Evolutionary conservation across 2,888 invertebrate species (phyloP).

Genomic region (Parasteatoda lunata): DNA sequence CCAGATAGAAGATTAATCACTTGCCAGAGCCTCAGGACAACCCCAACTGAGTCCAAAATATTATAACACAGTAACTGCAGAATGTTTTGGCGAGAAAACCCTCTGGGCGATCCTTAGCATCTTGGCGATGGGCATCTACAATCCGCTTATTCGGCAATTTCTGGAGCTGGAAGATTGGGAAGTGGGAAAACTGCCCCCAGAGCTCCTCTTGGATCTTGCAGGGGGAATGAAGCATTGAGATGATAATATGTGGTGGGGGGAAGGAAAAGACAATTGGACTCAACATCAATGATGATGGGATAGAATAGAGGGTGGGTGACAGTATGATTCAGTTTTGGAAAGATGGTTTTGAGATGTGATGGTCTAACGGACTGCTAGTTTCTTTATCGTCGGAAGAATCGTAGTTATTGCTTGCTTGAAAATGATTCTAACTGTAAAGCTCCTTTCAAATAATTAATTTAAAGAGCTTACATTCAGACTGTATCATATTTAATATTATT

Average conservation of each 20-base stretch:
- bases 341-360: constrained; percentile 13
- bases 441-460: too few species aligned
- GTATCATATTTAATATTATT: too few species aligned
- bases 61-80: constrained; percentile 11
- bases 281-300: constrained; percentile 1
- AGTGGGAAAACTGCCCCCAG: neutral
- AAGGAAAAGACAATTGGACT: constrained; percentile 27
- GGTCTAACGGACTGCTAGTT: neutral
- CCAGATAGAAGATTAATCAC: constrained; percentile 24
- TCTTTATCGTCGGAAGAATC: neutral
- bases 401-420: neutral
- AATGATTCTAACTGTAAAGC: neutral
- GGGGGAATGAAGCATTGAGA: constrained; percentile 22
- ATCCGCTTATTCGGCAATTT: constrained; percentile 60
- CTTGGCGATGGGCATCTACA: constrained; percentile 64
- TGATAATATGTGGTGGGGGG: constrained; percentile 26
- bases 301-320: neutral
- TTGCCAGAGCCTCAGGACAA: constrained; percentile 20
- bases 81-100: constrained; percentile 20
- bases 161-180: neutral
- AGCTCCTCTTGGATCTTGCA: neutral
- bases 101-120: constrained; percentile 47
- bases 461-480: too few species aligned
- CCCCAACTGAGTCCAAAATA: constrained; percentile 13
- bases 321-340: neutral